Evolutionary conservation across 2,113 vertebrate species (phyloP).

Genomic region (Pelodiscus sinensis): DNA sequence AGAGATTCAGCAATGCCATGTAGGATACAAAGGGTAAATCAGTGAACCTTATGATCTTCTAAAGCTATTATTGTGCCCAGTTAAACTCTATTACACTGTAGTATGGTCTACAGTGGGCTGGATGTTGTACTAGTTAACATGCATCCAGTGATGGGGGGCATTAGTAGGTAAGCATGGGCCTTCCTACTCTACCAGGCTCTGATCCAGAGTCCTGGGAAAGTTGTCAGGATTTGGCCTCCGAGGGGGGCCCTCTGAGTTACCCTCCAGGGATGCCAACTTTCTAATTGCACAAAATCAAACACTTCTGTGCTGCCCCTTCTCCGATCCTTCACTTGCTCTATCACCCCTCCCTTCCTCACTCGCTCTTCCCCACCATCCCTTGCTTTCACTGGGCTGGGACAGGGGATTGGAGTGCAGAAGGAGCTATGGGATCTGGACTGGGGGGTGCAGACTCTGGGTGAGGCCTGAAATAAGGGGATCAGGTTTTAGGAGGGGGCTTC

Average conservation of each 20-base stretch:
- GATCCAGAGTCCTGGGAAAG: not conserved
- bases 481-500: too few relatives aligned
- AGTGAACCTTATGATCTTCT: constrained; percentile 8
- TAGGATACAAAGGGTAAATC: constrained; percentile 28
- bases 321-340: too few relatives aligned
- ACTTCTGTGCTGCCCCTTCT: too few relatives aligned
- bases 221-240: not conserved
- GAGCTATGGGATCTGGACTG: too few relatives aligned
- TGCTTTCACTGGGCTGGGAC: too few relatives aligned
- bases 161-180: not conserved
- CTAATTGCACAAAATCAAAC: too few relatives aligned
- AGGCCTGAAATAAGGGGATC: too few relatives aligned
- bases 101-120: not conserved
- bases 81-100: constrained; percentile 33
- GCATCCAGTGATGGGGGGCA: not conserved
- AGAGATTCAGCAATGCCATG: constrained; percentile 24
- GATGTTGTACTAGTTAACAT: too few relatives aligned
- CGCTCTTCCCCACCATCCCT: too few relatives aligned
- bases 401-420: too few relatives aligned
- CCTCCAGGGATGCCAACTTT: not conserved
- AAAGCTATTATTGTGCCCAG: constrained; percentile 52
- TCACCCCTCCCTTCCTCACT: too few relatives aligned
- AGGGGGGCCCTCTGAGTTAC: not conserved
- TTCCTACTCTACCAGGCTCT: not conserved
- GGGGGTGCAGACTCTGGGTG: too few relatives aligned